A percentile compares a stretch with the other conserved stretches of the same genome.
Conservation (phyloP, 2,113 vertebrate species). For the Noturus placidus region DNA sequence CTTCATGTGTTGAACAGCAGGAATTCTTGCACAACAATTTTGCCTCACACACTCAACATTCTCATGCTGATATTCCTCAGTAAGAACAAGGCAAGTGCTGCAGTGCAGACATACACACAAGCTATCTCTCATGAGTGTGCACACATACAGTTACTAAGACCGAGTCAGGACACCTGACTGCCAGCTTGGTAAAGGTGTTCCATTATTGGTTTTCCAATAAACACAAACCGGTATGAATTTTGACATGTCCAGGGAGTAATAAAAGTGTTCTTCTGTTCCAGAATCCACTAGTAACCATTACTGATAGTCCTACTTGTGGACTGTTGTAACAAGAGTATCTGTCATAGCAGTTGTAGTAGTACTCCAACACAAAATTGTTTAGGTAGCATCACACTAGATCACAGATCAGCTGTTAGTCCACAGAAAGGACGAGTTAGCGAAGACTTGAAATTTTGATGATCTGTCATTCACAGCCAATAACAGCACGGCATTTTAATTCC, state of each 20-base stretch:
- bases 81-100: constrained; percentile 29
- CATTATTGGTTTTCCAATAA: not conserved
- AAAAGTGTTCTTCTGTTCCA: constrained; percentile 14
- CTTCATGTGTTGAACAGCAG: not conserved
- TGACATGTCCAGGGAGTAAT: not conserved
- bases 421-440: constrained; percentile 56
- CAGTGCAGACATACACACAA: constrained; percentile 42
- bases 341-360: constrained; percentile 10
- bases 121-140: not conserved
- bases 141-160: constrained; percentile 23
- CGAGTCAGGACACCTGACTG: not conserved
- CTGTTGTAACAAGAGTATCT: constrained; percentile 13
- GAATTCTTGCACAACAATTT: constrained; percentile 13
- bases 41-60: constrained; percentile 33
- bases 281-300: constrained; percentile 57
- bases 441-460: constrained; percentile 58
- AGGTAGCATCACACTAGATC: constrained; percentile 28
- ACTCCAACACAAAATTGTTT: constrained; percentile 53
- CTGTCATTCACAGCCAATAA: constrained; percentile 49
- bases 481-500: constrained; percentile 8
- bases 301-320: constrained; percentile 47
- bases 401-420: constrained; percentile 54
- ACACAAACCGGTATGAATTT: not conserved
- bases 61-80: constrained; percentile 23
- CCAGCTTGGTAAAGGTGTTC: constrained; percentile 2